A percentile compares a stretch with the other conserved stretches of the same genome.
Evolutionary conservation across 2,113 vertebrate genomes (phyloP).

Genomic region (Petrocephalus zakoni): DNA sequence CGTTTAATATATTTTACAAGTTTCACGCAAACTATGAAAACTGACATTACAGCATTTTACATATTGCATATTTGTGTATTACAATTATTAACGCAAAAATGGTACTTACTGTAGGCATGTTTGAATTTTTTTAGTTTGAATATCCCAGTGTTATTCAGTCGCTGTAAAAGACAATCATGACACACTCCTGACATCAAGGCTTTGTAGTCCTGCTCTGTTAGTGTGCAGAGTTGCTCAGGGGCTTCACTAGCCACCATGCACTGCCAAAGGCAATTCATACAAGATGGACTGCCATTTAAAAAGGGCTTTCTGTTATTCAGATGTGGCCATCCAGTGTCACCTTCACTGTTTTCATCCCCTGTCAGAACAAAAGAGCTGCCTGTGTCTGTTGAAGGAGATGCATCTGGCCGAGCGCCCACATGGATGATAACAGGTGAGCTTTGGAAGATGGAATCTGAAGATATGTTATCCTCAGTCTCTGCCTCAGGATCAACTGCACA

Average conservation of each 20-base stretch:
- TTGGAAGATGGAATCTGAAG: background rate
- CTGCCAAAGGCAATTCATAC: conserved; percentile 40
- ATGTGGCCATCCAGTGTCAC: background rate
- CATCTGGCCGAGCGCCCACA: conserved; percentile 11
- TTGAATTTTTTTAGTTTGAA: conserved; percentile 61
- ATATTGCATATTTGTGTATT: background rate
- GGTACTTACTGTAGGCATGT: conserved; percentile 66
- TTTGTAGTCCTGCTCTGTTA: conserved; percentile 67
- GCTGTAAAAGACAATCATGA: conserved; percentile 68
- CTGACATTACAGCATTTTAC: background rate
- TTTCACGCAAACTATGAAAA: background rate
- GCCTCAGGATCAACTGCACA: conserved; percentile 39
- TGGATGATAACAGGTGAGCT: background rate
- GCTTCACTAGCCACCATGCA: conserved; percentile 5
- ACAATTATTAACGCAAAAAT: background rate
- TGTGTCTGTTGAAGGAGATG: conserved; percentile 33
- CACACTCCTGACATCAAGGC: conserved; percentile 76
- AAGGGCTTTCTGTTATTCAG: background rate
- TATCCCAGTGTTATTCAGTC: conserved; percentile 59
- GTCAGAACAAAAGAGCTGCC: conserved; percentile 45
- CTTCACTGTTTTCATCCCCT: conserved; percentile 7
- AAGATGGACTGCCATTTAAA: conserved; percentile 36
- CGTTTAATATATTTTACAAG: background rate
- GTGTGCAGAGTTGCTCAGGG: conserved; percentile 41
- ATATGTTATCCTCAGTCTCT: conserved; percentile 30